Evolutionary conservation across 2,888 invertebrate genomes (phyloP).

Genomic region (Andrena trimmerana): DNA sequence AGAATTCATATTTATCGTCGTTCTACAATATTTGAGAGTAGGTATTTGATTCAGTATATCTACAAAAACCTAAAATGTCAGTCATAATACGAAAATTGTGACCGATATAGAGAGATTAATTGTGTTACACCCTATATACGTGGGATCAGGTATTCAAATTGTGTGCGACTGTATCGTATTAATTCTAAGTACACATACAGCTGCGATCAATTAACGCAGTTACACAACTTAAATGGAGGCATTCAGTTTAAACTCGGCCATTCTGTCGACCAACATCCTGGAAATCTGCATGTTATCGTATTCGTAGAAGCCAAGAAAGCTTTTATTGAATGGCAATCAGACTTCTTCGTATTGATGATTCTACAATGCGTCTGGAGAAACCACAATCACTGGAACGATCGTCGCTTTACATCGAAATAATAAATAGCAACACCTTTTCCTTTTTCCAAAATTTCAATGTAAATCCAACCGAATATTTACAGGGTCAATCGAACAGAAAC

Average conservation of each 20-base stretch:
- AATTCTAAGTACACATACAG: conserved; percentile 26
- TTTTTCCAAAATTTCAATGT: not conserved
- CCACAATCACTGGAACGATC: not conserved
- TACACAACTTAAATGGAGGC: conserved; percentile 41
- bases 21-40: not conserved
- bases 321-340: conserved; percentile 4
- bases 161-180: not conserved
- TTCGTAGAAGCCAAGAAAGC: conserved; percentile 36
- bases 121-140: too few species aligned
- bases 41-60: not conserved
- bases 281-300: conserved; percentile 41
- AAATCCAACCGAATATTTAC: not conserved
- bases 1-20: not conserved
- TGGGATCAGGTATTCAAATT: conserved; percentile 24
- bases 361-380: not conserved
- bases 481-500: too few species aligned
- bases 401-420: too few species aligned
- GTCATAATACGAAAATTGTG: not conserved
- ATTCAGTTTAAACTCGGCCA: conserved; percentile 36
- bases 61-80: not conserved
- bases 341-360: not conserved
- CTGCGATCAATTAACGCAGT: conserved; percentile 44
- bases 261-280: conserved; percentile 36
- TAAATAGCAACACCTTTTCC: too few species aligned
- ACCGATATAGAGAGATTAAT: not conserved